phyloP scores from a whole-genome alignment of 2,113 vertebrate genomes.

The Callocephalon fimbriatum region DNA sequence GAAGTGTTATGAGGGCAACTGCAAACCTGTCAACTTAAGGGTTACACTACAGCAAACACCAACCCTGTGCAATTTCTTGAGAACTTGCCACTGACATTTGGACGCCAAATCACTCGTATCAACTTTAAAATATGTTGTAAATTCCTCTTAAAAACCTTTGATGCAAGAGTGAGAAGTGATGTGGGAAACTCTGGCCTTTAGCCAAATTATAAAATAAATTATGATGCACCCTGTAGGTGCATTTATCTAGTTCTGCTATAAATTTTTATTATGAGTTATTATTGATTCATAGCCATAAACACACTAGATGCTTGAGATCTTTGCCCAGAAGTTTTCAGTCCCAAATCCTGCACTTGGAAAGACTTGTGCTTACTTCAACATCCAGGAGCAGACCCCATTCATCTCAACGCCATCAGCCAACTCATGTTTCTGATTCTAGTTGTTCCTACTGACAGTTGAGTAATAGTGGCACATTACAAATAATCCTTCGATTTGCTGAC shows the following conservation, averaged over 20 bases:
- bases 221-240: neutral
- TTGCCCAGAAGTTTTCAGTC: neutral
- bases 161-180: neutral
- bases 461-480: neutral
- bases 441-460: neutral
- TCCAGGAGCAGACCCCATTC: neutral
- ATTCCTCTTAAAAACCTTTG: neutral
- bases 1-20: neutral
- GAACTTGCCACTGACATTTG: neutral
- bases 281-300: slow-evolving; percentile 32
- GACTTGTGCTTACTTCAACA: neutral
- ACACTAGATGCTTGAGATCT: neutral
- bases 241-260: slow-evolving; percentile 4
- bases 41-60: neutral
- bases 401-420: neutral
- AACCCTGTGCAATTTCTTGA: neutral
- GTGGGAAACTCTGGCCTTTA: neutral
- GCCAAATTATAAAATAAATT: slow-evolving; percentile 16
- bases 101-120: neutral
- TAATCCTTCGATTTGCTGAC: neutral
- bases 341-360: neutral
- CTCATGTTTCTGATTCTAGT: slow-evolving; percentile 7
- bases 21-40: neutral
- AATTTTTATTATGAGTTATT: neutral
- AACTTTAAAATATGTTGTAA: neutral